phyloP scores from a whole-genome alignment of 2,113 vertebrate genomes.

The Eptesicus fuscus region DNA sequence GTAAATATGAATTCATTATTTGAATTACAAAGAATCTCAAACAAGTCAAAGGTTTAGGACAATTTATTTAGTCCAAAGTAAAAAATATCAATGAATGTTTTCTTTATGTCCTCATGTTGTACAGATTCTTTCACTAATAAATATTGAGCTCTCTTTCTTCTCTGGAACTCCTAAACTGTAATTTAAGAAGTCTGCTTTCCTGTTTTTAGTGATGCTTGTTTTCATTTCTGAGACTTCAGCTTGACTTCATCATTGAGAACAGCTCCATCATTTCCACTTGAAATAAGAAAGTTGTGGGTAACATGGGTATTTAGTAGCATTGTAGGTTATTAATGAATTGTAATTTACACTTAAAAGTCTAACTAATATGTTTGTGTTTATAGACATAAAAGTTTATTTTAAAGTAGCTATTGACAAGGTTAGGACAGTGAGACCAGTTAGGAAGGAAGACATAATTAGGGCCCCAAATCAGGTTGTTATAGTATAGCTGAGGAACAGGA shows the following conservation, averaged over 20 bases:
- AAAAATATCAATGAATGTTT: neutral
- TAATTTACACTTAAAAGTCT: neutral
- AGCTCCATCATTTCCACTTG: neutral
- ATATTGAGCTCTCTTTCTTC: neutral
- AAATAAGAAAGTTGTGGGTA: neutral
- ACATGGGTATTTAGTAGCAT: neutral
- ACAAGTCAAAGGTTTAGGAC: neutral
- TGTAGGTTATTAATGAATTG: neutral
- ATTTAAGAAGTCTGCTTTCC: neutral
- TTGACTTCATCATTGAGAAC: neutral
- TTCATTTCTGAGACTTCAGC: constrained; percentile 7
- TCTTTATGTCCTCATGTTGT: neutral
- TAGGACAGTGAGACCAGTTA: neutral
- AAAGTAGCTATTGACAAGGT: neutral
- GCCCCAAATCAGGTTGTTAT: too few relatives aligned
- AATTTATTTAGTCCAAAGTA: neutral
- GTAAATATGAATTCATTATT: constrained; percentile 12
- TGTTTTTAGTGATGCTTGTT: neutral
- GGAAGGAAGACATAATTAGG: too few relatives aligned
- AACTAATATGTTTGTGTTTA: neutral
- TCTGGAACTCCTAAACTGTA: neutral
- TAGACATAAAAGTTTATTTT: neutral
- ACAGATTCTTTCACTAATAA: neutral
- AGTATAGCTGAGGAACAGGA: too few relatives aligned
- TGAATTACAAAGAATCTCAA: neutral